Conservation (phyloP, 2,113 vertebrate species). For the Brachyhypopomus gauderio region DNA sequence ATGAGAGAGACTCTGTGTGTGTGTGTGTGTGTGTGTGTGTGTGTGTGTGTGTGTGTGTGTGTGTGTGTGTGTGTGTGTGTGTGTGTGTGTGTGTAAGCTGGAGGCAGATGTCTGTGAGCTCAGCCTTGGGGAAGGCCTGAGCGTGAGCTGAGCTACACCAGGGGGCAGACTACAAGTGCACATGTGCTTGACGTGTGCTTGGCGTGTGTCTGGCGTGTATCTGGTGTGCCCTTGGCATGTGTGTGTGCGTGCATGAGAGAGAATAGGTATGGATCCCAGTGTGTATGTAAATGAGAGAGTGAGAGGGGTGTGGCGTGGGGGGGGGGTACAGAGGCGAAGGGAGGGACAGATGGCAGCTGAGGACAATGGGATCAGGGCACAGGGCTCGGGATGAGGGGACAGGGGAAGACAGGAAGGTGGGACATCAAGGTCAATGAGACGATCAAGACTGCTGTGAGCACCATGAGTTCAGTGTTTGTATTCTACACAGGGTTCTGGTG, state of each 20-base stretch:
- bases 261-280: constrained; percentile 30
- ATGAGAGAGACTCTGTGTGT: constrained; percentile 20
- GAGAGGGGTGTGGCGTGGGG: constrained; percentile 7
- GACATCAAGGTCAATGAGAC: background rate
- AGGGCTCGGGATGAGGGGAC: constrained; percentile 3
- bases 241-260: constrained; percentile 23
- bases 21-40: constrained; percentile 16
- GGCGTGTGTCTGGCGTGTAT: constrained; percentile 1
- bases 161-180: constrained; percentile 24
- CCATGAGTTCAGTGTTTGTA: background rate
- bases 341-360: constrained; percentile 43
- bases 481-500: background rate
- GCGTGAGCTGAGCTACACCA: constrained; percentile 44
- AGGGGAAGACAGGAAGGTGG: background rate
- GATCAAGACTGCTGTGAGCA: background rate
- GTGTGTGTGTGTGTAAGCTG: constrained; percentile 30
- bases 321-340: constrained; percentile 16
- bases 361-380: constrained; percentile 18
- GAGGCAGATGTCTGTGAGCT: constrained; percentile 50
- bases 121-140: constrained; percentile 33
- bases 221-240: background rate
- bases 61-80: too few relatives aligned
- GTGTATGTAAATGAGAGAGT: constrained; percentile 34
- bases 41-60: constrained; percentile 19
- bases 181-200: constrained; percentile 7